Evolutionary conservation across 2,888 invertebrate genomes (phyloP).

Genomic region (Hypomecis punctinalis): DNA sequence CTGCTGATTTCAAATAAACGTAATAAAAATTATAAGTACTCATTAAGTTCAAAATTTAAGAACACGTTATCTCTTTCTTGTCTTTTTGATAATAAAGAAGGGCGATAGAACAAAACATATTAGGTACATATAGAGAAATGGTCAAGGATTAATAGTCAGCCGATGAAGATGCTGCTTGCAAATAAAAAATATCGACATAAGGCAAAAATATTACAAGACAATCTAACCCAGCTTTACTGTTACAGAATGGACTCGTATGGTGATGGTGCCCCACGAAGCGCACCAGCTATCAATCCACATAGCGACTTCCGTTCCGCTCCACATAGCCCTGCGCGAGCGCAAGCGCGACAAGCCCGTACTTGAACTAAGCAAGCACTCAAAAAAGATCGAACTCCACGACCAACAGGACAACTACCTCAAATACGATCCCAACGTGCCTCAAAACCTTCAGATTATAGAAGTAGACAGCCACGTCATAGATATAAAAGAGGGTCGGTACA

Average conservation of each 20-base stretch:
- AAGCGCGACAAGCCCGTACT: constrained; percentile 70
- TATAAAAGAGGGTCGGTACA: constrained; percentile 66
- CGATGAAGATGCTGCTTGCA: no score
- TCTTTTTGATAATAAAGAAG: no score
- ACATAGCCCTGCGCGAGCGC: constrained; percentile 70
- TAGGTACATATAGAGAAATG: no score
- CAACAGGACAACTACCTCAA: constrained; percentile 72
- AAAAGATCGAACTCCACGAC: constrained; percentile 54
- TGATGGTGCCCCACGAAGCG: constrained; percentile 74
- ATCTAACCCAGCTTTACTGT: background rate
- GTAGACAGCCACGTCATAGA: constrained; percentile 75
- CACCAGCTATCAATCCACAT: constrained; percentile 72
- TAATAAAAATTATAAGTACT: no score
- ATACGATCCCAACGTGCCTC: constrained; percentile 75
- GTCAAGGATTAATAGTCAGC: no score
- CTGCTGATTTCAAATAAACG: no score
- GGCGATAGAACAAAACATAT: no score
- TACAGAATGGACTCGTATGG: constrained; percentile 73
- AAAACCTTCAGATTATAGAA: constrained; percentile 77
- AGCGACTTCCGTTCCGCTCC: constrained; percentile 64
- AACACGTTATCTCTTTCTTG: no score
- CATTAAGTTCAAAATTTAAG: no score
- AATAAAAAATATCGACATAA: no score
- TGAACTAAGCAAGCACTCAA: constrained; percentile 69
- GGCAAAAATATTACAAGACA: background rate